Evolutionary conservation across 2,888 invertebrate species (phyloP).

Genomic region (Atethmia centrago): DNA sequence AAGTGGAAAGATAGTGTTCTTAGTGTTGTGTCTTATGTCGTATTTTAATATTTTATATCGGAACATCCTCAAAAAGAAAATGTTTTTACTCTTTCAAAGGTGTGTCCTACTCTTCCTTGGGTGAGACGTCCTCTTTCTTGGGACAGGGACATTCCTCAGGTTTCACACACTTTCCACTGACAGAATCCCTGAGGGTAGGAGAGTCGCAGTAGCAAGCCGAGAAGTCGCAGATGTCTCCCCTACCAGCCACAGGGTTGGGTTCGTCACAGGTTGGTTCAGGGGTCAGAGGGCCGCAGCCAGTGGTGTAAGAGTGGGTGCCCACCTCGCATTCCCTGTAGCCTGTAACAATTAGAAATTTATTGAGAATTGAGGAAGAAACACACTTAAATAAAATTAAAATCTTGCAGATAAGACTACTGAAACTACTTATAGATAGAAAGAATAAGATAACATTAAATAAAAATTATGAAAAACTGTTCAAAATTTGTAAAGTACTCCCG

Average conservation of each 20-base stretch:
- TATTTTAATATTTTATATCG: neutral
- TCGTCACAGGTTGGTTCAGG: slow-evolving; percentile 79
- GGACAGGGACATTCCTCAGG: slow-evolving; percentile 76
- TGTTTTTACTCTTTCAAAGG: no score
- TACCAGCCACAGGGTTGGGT: slow-evolving; percentile 67
- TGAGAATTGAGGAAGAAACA: neutral
- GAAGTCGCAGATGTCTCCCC: slow-evolving; percentile 31
- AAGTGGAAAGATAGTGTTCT: no score
- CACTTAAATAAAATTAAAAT: no score
- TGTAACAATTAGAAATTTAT: slow-evolving; percentile 42
- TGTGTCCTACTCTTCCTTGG: no score
- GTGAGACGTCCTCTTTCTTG: no score
- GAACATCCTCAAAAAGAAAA: neutral
- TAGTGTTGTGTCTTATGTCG: no score
- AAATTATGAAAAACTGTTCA: no score
- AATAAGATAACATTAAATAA: no score
- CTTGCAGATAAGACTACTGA: no score
- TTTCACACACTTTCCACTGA: slow-evolving; percentile 71
- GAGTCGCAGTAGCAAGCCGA: slow-evolving; percentile 77
- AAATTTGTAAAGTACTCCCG: no score
- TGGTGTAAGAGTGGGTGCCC: slow-evolving; percentile 73
- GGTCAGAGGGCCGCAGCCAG: slow-evolving; percentile 69
- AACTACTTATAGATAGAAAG: no score
- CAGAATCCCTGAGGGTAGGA: slow-evolving; percentile 76
- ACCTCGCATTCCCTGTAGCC: slow-evolving; percentile 70